Conservation (phyloP, 2,797 vertebrate species). For the Sarcophilus harrisii region DNA sequence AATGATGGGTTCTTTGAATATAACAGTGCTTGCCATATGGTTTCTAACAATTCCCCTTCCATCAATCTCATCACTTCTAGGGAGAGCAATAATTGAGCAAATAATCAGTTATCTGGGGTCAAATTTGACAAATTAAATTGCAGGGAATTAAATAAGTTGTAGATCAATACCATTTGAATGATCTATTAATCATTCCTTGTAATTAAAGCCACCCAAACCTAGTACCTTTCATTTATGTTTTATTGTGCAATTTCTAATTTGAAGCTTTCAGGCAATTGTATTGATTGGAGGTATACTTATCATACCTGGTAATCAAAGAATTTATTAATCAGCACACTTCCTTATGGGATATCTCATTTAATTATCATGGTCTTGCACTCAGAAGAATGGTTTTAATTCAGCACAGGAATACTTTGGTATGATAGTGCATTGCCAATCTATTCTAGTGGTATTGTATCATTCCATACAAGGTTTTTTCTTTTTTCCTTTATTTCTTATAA, state of each 20-base stretch:
- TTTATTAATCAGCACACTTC: slow-evolving; percentile 73
- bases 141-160: slow-evolving; percentile 82
- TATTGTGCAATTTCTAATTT: slow-evolving; percentile 75
- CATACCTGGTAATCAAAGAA: slow-evolving; percentile 69
- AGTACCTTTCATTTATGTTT: slow-evolving; percentile 77
- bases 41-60: neutral
- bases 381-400: slow-evolving; percentile 20
- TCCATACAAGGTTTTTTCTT: neutral
- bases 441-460: neutral
- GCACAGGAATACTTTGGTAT: slow-evolving; percentile 15
- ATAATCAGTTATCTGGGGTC: slow-evolving; percentile 76
- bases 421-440: slow-evolving; percentile 12
- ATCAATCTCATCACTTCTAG: slow-evolving; percentile 35
- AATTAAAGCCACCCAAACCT: slow-evolving; percentile 83
- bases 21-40: neutral
- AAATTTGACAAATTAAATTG: slow-evolving; percentile 79
- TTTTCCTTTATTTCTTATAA: neutral
- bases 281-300: slow-evolving; percentile 63
- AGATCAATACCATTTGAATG: slow-evolving; percentile 83
- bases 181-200: slow-evolving; percentile 81
- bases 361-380: slow-evolving; percentile 56
- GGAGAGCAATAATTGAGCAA: slow-evolving; percentile 49
- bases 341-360: slow-evolving; percentile 66
- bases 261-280: slow-evolving; percentile 71
- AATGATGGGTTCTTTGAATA: neutral